These are phyloP conservation scores for Erythrolamprus reginae DNA, from an alignment of 2,113 vertebrate genomes.

Conservation along the genomic window DNA sequence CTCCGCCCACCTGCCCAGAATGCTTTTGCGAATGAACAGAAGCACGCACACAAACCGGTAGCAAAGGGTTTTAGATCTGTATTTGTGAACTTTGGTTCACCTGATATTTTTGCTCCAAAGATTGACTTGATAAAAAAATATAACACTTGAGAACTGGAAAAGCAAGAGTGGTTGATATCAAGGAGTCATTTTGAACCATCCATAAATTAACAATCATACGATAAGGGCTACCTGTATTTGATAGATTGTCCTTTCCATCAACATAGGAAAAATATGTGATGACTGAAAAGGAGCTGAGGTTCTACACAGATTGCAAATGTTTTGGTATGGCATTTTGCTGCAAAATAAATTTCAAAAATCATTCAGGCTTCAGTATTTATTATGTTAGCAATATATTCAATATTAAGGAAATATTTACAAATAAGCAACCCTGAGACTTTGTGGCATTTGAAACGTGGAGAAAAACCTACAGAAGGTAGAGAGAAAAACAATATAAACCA, in stretches of 20 bases:
- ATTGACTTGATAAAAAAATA: background rate
- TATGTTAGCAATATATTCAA: conserved; percentile 29
- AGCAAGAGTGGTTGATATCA: background rate
- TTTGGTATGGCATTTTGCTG: conserved; percentile 44
- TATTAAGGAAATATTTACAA: conserved; percentile 8
- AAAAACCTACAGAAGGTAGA: background rate
- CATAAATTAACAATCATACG: background rate
- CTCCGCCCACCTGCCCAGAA: no score
- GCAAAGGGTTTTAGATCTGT: background rate
- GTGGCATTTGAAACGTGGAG: conserved; percentile 6
- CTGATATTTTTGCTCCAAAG: background rate
- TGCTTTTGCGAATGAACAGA: no score
- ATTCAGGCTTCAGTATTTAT: conserved; percentile 25
- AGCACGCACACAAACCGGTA: no score
- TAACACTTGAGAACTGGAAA: background rate
- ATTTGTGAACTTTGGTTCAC: background rate
- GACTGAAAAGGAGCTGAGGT: background rate
- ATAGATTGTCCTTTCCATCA: background rate
- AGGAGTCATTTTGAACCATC: background rate
- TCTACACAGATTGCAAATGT: conserved; percentile 16
- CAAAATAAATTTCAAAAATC: conserved; percentile 34
- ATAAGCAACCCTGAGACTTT: conserved; percentile 10
- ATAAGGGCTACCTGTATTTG: background rate
- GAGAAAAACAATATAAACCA: conserved; percentile 8
- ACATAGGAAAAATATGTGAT: background rate